Percentiles rank a stretch among this genome's conserved stretches.
phyloP scores from a whole-genome alignment of 2,888 invertebrate genomes.

The Cerastis leucographa region DNA sequence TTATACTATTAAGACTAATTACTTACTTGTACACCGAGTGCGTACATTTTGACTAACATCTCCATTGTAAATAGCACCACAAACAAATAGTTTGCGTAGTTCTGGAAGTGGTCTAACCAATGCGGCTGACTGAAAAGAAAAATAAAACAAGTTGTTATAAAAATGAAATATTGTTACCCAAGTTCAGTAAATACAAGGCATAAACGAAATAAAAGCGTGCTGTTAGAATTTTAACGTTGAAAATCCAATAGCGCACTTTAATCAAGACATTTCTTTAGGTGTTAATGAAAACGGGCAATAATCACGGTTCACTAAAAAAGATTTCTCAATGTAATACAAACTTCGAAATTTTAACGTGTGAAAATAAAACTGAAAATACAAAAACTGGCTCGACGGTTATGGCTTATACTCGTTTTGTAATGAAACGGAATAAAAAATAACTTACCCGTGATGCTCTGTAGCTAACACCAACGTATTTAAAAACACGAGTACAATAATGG shows the following conservation, averaged over 20 bases:
- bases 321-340: background rate
- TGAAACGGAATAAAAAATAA: background rate
- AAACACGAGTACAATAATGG: conserved; percentile 99
- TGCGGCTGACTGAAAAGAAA: conserved; percentile 92
- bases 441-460: conserved; percentile 96
- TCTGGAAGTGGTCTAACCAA: conserved; percentile 99
- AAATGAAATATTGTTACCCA: background rate
- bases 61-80: conserved; percentile 99
- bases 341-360: background rate
- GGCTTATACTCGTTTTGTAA: background rate
- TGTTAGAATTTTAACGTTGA: background rate
- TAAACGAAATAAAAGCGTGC: background rate
- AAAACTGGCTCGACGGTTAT: background rate
- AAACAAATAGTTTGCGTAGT: conserved; percentile 98
- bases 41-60: conserved; percentile 99
- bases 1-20: background rate
- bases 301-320: background rate
- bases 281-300: background rate
- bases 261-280: background rate
- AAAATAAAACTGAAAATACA: background rate
- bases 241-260: background rate
- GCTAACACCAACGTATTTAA: conserved; percentile 99
- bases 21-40: conserved; percentile 97
- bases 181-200: background rate
- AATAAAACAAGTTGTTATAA: background rate